Evolutionary conservation across 2,113 vertebrate species (phyloP), one percentile per base, ranked within the genome.

Genomic region (Jaculus jaculus): DNA sequence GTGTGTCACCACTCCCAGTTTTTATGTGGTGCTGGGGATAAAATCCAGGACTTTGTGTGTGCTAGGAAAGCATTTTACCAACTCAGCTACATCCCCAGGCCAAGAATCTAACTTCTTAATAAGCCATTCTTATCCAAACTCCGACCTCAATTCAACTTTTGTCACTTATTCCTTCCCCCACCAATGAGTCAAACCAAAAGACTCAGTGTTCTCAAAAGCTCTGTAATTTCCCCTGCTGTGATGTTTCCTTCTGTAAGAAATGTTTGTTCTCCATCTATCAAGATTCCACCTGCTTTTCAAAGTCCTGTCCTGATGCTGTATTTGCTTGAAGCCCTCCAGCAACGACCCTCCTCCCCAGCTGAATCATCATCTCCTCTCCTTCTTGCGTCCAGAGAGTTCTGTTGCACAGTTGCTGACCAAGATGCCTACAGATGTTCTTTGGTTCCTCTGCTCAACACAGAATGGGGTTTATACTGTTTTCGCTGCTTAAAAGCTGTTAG

Each of bases 121-220:
- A 13, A 0, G 32, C 3, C 11, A 11, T 69, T 30, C 68, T 28
- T 13, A 11, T 30, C 37, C n/a, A 6, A 32, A 0, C 17, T 5
- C 3, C 24, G 12, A 51, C 34, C 30, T 91, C 37, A 28, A 1
- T 23, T 11, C 30, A 26, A 6, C 21, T 69, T 65, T 72, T 34
- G 30, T 71, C 54, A 42, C 32, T 17, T 47, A 7, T 12, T 61
- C 26, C 18, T 87, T 37, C 66, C 21, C 16, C 7, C 17, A 5
- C 71, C 21, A 47, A 26, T 21, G 47, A 69, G 3, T 66, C 61
- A 87, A 54, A 37, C 15, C 34, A 7, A 74, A 61, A 83, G 88
- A 37, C 39, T 69, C 16, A 0, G 7, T 18, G 47, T 79, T 60
- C 34, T n/a, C 66, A 24, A 37, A 90, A 69, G 24, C 26, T 3